A percentile compares a stretch with the other conserved stretches of the same genome.
Conservation (phyloP, 1,140 invertebrate species). For the Phenacoccus solenopsis region DNA sequence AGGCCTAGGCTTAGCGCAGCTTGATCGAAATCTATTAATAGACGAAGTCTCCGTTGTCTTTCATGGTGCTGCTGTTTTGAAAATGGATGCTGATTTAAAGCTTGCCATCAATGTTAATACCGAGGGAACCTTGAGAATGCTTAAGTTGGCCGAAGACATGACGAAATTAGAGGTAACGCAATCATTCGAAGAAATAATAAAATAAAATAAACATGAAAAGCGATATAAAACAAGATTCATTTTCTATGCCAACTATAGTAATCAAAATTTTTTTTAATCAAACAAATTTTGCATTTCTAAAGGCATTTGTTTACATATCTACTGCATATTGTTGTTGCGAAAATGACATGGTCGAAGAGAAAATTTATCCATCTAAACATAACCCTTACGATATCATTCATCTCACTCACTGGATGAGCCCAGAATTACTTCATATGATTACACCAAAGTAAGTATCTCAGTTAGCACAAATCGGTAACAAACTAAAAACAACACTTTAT, state of each 20-base stretch:
- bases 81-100: slow-evolving; percentile 54
- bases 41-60: slow-evolving; percentile 63
- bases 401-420: slow-evolving; percentile 52
- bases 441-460: slow-evolving; percentile 38
- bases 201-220: background rate
- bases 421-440: slow-evolving; percentile 48
- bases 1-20: slow-evolving; percentile 47
- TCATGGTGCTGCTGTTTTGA: slow-evolving; percentile 79
- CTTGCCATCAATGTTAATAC: slow-evolving; percentile 60
- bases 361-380: slow-evolving; percentile 46
- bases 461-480: too few species aligned
- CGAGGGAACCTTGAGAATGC: slow-evolving; percentile 47
- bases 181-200: background rate
- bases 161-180: slow-evolving; percentile 42
- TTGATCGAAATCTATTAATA: slow-evolving; percentile 40
- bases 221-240: background rate
- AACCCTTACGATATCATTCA: slow-evolving; percentile 54
- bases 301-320: slow-evolving; percentile 47
- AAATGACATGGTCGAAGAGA: slow-evolving; percentile 49
- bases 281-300: too few species aligned
- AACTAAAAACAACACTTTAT: too few species aligned
- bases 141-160: slow-evolving; percentile 52
- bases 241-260: background rate
- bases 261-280: slow-evolving; percentile 26
- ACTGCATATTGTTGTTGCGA: slow-evolving; percentile 63